Evolutionary conservation across 2,888 invertebrate genomes (phyloP).

Genomic region (Meghimatium bilineatum): DNA sequence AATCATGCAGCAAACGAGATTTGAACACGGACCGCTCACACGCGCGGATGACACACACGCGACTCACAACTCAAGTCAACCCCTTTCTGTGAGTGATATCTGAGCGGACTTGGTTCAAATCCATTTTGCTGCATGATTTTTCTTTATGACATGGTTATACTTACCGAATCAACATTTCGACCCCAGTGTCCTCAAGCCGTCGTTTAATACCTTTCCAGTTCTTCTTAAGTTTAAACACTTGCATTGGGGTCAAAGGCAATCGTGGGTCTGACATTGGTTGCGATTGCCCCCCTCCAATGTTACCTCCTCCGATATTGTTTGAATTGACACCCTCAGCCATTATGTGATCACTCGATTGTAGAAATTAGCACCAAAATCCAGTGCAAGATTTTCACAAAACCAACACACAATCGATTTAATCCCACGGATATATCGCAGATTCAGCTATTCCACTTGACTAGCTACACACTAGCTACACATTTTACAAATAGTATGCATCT

Average conservation of each 20-base stretch:
- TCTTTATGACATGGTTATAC: too few species aligned
- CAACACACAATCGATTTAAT: not conserved
- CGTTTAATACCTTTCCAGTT: constrained; percentile 75
- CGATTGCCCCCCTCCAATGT: constrained; percentile 62
- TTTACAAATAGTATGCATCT: not conserved
- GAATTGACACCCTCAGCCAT: constrained; percentile 43
- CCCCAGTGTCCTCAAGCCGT: constrained; percentile 71
- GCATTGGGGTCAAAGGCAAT: constrained; percentile 69
- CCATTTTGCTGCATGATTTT: too few species aligned
- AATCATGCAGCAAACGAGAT: too few species aligned
- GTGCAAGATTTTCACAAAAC: not conserved
- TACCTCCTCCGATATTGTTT: constrained; percentile 28
- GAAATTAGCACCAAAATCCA: not conserved
- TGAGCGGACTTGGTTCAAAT: too few species aligned
- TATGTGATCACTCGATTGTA: not conserved
- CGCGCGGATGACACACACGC: not conserved
- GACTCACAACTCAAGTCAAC: too few species aligned
- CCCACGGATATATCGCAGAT: not conserved
- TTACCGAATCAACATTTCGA: constrained; percentile 75
- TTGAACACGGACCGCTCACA: not conserved
- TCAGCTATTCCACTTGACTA: not conserved
- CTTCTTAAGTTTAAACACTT: constrained; percentile 73
- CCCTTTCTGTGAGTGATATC: too few species aligned
- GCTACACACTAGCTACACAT: not conserved
- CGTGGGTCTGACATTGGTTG: constrained; percentile 70